These are phyloP conservation scores for Therioaphis trifolii DNA, from an alignment of 2,888 invertebrate genomes.

Conservation along the genomic window DNA sequence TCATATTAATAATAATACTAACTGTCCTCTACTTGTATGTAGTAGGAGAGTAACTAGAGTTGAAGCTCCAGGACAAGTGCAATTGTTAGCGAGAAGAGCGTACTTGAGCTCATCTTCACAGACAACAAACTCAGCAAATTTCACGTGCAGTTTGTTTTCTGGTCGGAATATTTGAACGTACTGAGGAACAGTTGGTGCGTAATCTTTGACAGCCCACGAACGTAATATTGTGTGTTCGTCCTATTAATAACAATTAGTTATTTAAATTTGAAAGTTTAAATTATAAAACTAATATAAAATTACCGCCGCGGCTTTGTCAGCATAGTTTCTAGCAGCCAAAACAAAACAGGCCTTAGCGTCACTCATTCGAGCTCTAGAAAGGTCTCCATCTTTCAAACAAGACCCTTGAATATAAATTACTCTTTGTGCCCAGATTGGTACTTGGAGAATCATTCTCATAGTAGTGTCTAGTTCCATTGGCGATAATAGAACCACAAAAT, in stretches of 20 bases:
- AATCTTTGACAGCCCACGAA: conserved; percentile 99
- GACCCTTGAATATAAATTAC: conserved; percentile 98
- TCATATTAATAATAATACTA: conserved; percentile 72
- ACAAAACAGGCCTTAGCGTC: conserved; percentile 98
- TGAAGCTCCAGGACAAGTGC: conserved; percentile 97
- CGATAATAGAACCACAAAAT: conserved; percentile 93
- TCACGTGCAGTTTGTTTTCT: conserved; percentile 97
- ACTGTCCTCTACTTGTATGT: conserved; percentile 98
- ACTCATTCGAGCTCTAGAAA: conserved; percentile 94
- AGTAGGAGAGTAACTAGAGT: conserved; percentile 94
- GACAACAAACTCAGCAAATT: conserved; percentile 98
- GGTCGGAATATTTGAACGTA: conserved; percentile 98
- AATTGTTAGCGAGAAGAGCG: conserved; percentile 96
- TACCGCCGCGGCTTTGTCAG: conserved; percentile 94
- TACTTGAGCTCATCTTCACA: conserved; percentile 99
- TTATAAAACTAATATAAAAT: conserved; percentile 63
- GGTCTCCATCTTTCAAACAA: conserved; percentile 94
- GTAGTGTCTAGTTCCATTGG: conserved; percentile 98
- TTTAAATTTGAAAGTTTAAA: background rate
- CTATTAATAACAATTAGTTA: conserved; percentile 68
- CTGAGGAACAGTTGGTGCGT: conserved; percentile 94
- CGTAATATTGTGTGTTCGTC: conserved; percentile 82
- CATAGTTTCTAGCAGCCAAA: conserved; percentile 93
- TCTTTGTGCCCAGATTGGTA: conserved; percentile 95
- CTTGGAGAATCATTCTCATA: conserved; percentile 92